phyloP scores from a whole-genome alignment of 1,140 invertebrate genomes.

The Hetaerina americana region DNA sequence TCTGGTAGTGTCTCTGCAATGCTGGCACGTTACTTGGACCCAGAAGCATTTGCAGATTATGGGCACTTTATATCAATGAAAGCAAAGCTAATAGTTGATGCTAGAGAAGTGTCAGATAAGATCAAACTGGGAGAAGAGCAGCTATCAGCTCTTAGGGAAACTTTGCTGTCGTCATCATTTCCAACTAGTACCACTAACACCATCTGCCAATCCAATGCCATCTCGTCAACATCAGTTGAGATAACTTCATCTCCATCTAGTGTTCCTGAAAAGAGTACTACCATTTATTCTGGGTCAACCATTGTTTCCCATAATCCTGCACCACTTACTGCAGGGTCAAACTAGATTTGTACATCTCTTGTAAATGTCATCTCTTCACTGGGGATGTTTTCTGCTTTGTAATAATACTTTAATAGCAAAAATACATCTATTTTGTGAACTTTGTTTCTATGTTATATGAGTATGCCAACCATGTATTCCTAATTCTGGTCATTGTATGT shows the following conservation, averaged over 20 bases:
- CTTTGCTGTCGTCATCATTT: slow-evolving; percentile 26
- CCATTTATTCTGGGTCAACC: neutral
- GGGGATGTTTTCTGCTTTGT: neutral
- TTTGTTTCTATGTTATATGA: neutral
- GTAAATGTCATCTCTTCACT: neutral
- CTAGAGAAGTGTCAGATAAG: slow-evolving; percentile 73
- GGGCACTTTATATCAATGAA: slow-evolving; percentile 85
- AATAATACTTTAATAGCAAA: neutral
- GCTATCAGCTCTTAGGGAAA: slow-evolving; percentile 56
- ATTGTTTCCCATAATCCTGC: neutral
- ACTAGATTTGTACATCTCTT: neutral
- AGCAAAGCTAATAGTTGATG: slow-evolving; percentile 75
- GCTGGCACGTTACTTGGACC: slow-evolving; percentile 57
- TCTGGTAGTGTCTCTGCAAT: slow-evolving; percentile 60
- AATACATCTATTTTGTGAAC: neutral
- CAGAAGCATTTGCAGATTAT: slow-evolving; percentile 68
- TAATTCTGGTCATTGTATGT: neutral
- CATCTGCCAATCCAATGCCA: neutral
- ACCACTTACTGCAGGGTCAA: neutral
- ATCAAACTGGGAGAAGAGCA: slow-evolving; percentile 79
- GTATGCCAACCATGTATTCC: neutral
- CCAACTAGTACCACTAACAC: neutral
- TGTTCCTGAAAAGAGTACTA: neutral
- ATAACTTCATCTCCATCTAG: neutral
- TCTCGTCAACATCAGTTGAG: neutral